phyloP scores from a whole-genome alignment of 1,140 invertebrate species.

The Thalassaphorura encarpata region DNA sequence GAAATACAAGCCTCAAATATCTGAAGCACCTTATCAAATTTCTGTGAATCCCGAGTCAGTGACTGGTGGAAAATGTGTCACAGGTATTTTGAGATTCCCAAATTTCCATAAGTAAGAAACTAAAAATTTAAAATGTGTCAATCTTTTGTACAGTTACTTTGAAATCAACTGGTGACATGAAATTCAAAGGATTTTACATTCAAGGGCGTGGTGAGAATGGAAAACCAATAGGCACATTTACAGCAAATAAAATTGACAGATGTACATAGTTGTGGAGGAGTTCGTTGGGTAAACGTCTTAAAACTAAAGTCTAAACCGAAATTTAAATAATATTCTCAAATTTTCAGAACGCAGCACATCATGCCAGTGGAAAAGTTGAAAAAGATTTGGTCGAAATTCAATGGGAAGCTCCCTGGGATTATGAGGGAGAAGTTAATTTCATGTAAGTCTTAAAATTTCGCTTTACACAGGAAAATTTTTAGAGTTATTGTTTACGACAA shows the following conservation, averaged over 20 bases:
- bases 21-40: slow-evolving; percentile 6
- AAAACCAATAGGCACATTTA: slow-evolving; percentile 18
- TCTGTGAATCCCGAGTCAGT: background rate
- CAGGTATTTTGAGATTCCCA: background rate
- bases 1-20: slow-evolving; percentile 9
- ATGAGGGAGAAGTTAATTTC: slow-evolving; percentile 17
- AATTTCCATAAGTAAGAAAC: background rate
- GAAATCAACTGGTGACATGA: background rate
- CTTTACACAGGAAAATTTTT: too few species aligned
- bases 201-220: slow-evolving; percentile 18
- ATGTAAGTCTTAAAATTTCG: too few species aligned
- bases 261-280: slow-evolving; percentile 23
- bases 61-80: background rate
- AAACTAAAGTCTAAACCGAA: background rate
- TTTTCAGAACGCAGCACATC: slow-evolving; percentile 25
- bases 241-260: slow-evolving; percentile 12
- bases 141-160: background rate
- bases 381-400: slow-evolving; percentile 11
- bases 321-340: background rate
- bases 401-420: slow-evolving; percentile 22
- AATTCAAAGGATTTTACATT: slow-evolving; percentile 22
- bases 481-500: too few species aligned
- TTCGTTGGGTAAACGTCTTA: slow-evolving; percentile 12
- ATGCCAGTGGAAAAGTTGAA: slow-evolving; percentile 15
- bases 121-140: background rate